Conservation (phyloP, 1,140 invertebrate genomes). For the Tetramorium parvispinum region DNA sequence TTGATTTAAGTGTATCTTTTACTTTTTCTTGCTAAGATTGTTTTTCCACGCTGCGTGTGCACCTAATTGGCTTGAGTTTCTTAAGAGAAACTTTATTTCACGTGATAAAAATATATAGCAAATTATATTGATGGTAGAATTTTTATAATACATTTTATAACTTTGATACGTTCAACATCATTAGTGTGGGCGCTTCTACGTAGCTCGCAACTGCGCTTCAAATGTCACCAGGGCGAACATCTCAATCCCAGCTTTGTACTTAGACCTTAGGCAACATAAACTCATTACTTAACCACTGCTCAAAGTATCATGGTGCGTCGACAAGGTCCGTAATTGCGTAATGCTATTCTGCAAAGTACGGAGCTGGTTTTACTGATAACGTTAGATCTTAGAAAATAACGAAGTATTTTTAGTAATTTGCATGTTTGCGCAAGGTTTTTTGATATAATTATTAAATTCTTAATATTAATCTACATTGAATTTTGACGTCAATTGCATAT, state of each 20-base stretch:
- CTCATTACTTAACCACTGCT: conserved; percentile 56
- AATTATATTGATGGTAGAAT: not conserved
- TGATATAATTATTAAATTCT: not conserved
- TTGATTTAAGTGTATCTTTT: not conserved
- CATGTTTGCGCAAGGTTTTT: not conserved
- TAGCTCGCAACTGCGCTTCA: not conserved
- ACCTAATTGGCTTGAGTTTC: not conserved
- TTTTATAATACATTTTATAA: conserved; percentile 1
- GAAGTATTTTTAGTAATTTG: not conserved
- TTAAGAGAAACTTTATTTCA: not conserved
- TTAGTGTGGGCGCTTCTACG: conserved; percentile 14
- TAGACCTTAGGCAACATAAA: conserved; percentile 53
- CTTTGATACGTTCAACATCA: conserved; percentile 7
- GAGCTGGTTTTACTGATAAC: not conserved
- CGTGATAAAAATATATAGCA: not conserved
- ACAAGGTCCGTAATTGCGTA: conserved; percentile 6
- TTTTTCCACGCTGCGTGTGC: not conserved
- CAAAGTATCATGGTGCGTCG: conserved; percentile 27
- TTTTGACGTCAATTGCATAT: not conserved
- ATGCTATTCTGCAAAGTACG: not conserved
- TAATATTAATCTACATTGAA: not conserved
- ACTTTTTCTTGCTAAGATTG: not conserved
- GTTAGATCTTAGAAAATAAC: not conserved
- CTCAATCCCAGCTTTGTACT: conserved; percentile 52
- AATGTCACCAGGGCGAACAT: conserved; percentile 50